Base-by-base conservation (phyloP, 2,888 invertebrate genomes). In the Melieria picta region DNA sequence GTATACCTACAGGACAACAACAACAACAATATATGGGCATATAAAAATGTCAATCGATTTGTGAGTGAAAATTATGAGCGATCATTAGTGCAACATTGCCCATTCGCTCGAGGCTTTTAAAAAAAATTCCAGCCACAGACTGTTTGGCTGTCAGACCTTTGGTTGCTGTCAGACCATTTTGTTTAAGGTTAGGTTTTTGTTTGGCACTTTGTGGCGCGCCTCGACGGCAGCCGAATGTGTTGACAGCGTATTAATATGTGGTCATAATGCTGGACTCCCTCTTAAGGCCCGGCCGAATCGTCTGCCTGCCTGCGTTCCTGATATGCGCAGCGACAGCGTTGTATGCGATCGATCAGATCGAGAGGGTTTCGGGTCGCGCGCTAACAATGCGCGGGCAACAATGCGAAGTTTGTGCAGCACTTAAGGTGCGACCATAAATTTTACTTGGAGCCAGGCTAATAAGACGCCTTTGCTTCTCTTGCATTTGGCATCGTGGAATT, bases 41-140 rank as follows among this genome's bases (percentile, higher is more conserved):
- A 82, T 81, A 82, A 83, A 84, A 83, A 83, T 84, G 83, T 83
- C 84, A 83, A 84, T 81, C 79, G 84, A 77, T 81, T 81, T 77
- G 77, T 78, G 77, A 75, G 73, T 76, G 76, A 75, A 81, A 83
- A 79, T 81, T 83, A 83, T 83, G 84, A 80, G 76, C 76, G 80
- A 80, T 84, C 84, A 83, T 84, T 83, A 84, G 82, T 62, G 62
- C 62, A 62, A 62, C 62, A 62, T 62, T 46, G 16, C 47, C 50
- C 50, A 13, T 48, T 13, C 30, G 46, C 5, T 13, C 56, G 46
- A 43, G 56, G 42, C 2, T 46, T 5, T 13, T 10, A 7, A 11
- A 4, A 13, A 10, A 62, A 55, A 16, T 7, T 42, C 16, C 10
- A 48, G 47, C 47, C 42, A 48, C 42, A 30, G 9, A 47, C 11